Evolutionary conservation across 2,888 invertebrate genomes (phyloP).

Genomic region (Folsomia candida): DNA sequence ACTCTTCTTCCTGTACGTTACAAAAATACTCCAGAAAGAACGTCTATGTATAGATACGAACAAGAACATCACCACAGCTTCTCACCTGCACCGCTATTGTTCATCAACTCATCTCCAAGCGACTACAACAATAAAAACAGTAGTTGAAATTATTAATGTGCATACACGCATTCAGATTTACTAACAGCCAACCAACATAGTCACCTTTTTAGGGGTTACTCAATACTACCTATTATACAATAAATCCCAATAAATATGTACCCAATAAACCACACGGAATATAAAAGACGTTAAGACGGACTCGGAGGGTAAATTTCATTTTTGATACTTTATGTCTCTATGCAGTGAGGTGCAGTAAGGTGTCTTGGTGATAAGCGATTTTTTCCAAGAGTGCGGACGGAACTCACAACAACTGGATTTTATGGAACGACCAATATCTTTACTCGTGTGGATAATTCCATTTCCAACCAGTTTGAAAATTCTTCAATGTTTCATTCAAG

Average conservation of each 20-base stretch:
- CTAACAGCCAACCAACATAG: neutral
- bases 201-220: neutral
- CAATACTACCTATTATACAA: neutral
- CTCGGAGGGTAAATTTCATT: neutral
- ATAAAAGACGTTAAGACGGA: neutral
- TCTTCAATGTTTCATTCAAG: too few relatives aligned
- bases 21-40: neutral
- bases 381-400: neutral
- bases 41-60: neutral
- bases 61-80: neutral
- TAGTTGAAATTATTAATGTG: neutral
- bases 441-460: neutral
- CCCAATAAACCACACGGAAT: neutral
- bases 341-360: constrained; percentile 18
- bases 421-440: neutral
- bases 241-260: neutral
- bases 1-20: neutral
- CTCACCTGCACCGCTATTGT: neutral
- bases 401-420: neutral
- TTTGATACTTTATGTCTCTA: neutral
- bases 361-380: constrained; percentile 13
- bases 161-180: neutral
- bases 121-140: neutral
- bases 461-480: too few relatives aligned
- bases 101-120: neutral